Evolutionary conservation across 2,888 invertebrate genomes (phyloP).

Genomic region (Diplolepis rosae): DNA sequence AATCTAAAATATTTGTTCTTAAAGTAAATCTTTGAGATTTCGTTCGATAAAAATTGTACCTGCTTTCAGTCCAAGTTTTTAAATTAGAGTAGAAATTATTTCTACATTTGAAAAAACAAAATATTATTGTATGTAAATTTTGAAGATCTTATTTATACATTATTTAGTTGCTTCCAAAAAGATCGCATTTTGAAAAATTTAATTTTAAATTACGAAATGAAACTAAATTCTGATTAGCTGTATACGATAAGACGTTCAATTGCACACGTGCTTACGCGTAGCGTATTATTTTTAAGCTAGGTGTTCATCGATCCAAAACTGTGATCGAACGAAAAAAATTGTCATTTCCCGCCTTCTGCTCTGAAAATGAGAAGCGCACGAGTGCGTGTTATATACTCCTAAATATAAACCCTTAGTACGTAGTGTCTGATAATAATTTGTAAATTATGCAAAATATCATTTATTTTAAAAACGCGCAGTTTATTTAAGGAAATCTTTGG

Average conservation of each 20-base stretch:
- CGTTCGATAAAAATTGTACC: too few species aligned
- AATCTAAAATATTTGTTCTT: not conserved
- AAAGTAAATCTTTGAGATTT: too few species aligned
- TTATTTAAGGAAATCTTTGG: not conserved
- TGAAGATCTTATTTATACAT: too few species aligned
- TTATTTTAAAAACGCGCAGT: not conserved
- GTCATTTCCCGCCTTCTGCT: slow-evolving; percentile 47
- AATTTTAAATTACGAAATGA: not conserved
- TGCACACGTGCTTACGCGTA: too few species aligned
- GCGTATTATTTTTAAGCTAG: slow-evolving; percentile 32
- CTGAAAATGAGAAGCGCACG: not conserved
- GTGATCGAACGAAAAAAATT: slow-evolving; percentile 37
- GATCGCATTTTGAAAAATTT: not conserved
- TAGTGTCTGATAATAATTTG: not conserved
- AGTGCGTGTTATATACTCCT: not conserved
- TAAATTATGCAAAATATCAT: not conserved
- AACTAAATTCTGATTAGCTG: too few species aligned
- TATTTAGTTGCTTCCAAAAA: not conserved
- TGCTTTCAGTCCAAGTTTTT: too few species aligned
- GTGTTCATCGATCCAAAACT: slow-evolving; percentile 42
- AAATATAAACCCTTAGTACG: not conserved
- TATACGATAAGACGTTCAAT: not conserved
- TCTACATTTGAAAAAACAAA: not conserved
- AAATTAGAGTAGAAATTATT: not conserved
- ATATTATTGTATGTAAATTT: too few species aligned